Base-by-base conservation (phyloP, 2,113 vertebrate genomes). In the Dryoscopus gambensis region DNA sequence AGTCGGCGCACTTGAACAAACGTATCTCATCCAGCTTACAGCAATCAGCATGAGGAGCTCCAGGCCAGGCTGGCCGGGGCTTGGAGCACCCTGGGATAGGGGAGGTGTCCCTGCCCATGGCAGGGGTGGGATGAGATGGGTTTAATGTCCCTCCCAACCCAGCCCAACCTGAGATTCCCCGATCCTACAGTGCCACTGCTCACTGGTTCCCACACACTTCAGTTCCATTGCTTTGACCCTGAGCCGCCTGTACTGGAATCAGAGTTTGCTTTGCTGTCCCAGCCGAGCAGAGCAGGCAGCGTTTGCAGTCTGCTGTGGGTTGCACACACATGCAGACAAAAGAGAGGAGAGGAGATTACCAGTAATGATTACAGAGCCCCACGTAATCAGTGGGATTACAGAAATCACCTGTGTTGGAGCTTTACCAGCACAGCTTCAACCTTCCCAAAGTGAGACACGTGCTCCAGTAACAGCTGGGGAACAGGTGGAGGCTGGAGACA, bases 381-480 rank as follows among this genome's bases (percentile, higher is more conserved):
- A 52, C 12, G 35, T 69, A 79, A 94, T 74, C 79, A 5, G 59
- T 2, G 22, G 68, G 78, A 92, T 95, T 91, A 91, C 7, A 11
- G 70, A 35, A 84, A 82, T 78, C 59, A n/a, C 64, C 80, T 68
- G 53, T 47, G 52, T 82, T n/a, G 57, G 87, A 57, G 79, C 35
- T 63, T 63, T 46, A 57, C 30, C n/a, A 31, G 82, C 35, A 11
- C 6, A 16, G 84, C 71, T 84, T 90, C 95, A 78, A 33, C 68
- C 77, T n/a, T 79, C 84, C 57, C n/a, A 86, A 65, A 93, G 52
- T 37, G 84, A 92, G 79, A 62, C 21, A 81, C 25, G 2, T 19
- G 73, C 69, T 78, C 19, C 90, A 75, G 33, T 2, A 90, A 62
- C 69, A 97, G 82, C 78, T 97, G 89, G 79, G 56, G 80, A 97